Conservation (phyloP, 2,888 invertebrate species). For the Imbricaverruca yamaguchii region DNA sequence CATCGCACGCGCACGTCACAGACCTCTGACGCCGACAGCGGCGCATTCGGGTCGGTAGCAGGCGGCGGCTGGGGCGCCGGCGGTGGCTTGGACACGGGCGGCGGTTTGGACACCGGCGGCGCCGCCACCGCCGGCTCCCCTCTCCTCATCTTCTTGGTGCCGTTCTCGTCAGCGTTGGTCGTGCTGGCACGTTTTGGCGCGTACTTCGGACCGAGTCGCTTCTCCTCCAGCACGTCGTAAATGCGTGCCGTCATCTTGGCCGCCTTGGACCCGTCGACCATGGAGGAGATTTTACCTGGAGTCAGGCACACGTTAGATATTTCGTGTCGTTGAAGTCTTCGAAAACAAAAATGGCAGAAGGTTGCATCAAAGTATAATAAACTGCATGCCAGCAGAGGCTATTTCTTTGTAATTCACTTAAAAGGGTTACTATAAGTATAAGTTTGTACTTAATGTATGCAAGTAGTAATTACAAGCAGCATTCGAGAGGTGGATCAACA, state of each 20-base stretch:
- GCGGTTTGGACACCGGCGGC: background rate
- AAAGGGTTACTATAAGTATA: too few relatives aligned
- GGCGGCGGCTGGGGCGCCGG: background rate
- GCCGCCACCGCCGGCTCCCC: background rate
- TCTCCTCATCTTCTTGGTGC: background rate
- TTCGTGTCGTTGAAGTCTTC: too few relatives aligned
- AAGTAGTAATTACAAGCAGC: too few relatives aligned
- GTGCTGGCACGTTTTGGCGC: background rate
- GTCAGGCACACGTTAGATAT: too few relatives aligned
- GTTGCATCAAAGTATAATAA: too few relatives aligned
- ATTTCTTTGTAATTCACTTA: too few relatives aligned
- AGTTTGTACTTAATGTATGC: too few relatives aligned
- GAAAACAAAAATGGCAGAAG: too few relatives aligned
- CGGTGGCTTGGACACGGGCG: background rate
- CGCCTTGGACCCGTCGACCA: background rate
- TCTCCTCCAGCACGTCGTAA: background rate
- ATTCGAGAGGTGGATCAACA: too few relatives aligned
- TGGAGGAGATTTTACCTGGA: background rate
- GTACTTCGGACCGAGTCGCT: background rate
- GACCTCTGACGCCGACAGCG: background rate
- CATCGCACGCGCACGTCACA: background rate
- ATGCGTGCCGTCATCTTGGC: background rate
- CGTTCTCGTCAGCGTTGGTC: background rate
- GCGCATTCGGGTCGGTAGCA: background rate
- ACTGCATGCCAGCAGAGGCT: too few relatives aligned